Percentiles rank a stretch among this genome's conserved stretches.
phyloP scores from a whole-genome alignment of 2,888 invertebrate genomes.

The Eupsilia transversa region DNA sequence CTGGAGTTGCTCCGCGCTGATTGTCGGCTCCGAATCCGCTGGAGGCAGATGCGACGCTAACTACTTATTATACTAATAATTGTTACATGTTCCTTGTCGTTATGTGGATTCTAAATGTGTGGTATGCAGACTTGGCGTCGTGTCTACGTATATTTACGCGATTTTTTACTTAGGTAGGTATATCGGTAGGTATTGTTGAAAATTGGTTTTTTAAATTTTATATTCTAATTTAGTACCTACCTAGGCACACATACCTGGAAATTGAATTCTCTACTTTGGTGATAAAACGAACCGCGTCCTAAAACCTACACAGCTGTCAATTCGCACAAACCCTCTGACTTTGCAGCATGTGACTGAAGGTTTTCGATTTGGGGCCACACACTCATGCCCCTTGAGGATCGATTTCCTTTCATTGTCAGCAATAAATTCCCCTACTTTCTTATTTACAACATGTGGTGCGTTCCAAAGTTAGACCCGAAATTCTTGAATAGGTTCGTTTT shows the following conservation, averaged over 20 bases:
- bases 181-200: not conserved
- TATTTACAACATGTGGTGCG: constrained; percentile 62
- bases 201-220: not conserved
- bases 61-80: constrained; percentile 71
- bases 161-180: no score
- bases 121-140: constrained; percentile 2
- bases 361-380: constrained; percentile 70
- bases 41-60: constrained; percentile 66
- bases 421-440: constrained; percentile 72
- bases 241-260: constrained; percentile 5
- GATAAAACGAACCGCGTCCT: constrained; percentile 32
- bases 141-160: not conserved
- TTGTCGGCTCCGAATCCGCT: constrained; percentile 67
- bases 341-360: constrained; percentile 71
- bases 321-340: constrained; percentile 56
- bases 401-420: constrained; percentile 73
- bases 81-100: constrained; percentile 49
- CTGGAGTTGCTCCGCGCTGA: constrained; percentile 63
- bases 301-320: constrained; percentile 50
- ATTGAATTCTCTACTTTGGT: constrained; percentile 17
- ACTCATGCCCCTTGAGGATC: constrained; percentile 69
- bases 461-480: constrained; percentile 37
- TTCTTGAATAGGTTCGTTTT: constrained; percentile 31
- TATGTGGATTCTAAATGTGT: constrained; percentile 34
- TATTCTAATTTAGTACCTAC: not conserved